Evolutionary conservation across 2,797 vertebrate genomes (phyloP).

Genomic region (Chloroceryle inda): DNA sequence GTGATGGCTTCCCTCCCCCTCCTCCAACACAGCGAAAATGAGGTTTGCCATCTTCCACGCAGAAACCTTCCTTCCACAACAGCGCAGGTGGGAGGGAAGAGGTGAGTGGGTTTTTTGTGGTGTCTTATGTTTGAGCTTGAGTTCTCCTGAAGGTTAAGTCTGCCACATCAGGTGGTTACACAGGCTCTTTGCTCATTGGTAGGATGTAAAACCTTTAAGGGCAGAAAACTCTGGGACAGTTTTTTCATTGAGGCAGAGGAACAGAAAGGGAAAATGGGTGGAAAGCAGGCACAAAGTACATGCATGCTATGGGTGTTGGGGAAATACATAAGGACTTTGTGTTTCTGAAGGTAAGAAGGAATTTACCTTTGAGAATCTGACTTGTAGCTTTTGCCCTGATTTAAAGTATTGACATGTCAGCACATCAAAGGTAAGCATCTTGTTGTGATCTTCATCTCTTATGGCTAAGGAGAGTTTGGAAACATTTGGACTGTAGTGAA

Average conservation of each 20-base stretch:
- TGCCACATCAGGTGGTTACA: neutral
- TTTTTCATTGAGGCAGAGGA: neutral
- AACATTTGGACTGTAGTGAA: neutral
- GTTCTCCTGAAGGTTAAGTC: neutral
- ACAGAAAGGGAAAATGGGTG: fast-evolving
- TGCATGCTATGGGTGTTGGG: fast-evolving
- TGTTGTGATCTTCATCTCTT: neutral
- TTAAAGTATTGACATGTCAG: neutral
- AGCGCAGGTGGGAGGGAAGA: neutral
- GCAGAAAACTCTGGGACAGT: neutral
- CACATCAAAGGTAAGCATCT: neutral
- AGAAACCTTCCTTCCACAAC: neutral
- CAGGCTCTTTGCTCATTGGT: neutral
- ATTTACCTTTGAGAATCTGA: neutral
- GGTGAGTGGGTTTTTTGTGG: neutral
- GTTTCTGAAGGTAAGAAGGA: neutral
- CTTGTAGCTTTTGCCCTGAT: neutral
- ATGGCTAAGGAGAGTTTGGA: neutral
- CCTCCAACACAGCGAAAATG: neutral
- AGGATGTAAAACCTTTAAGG: neutral
- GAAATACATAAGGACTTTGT: neutral
- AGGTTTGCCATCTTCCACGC: fast-evolving
- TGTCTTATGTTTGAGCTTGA: neutral
- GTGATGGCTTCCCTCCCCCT: neutral
- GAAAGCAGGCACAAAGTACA: neutral